Base-by-base conservation (phyloP, 2,113 vertebrate species). In the Beaufortia kweichowensis region DNA sequence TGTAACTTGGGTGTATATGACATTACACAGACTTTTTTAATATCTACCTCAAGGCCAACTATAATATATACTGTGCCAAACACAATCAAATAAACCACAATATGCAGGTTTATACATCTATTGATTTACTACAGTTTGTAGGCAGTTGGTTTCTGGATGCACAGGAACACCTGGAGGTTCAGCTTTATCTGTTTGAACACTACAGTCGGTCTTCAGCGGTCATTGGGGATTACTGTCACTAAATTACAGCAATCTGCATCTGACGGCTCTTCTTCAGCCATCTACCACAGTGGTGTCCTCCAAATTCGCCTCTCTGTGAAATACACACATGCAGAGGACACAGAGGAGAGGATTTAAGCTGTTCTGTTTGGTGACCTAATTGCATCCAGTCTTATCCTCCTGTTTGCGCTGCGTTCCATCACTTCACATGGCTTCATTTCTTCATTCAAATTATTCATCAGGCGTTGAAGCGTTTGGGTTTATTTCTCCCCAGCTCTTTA, bases 401-500 rank as follows among this genome's bases (percentile, higher is more conserved):
- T 88, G 82, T 88, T 87, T 85, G 89, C 89, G 90, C 77, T 71
- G 66, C 63, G 66, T 81, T 86, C 88, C n/a, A 59, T 86, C 86
- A 89, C 88, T 89, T 89, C 88, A 89, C 89, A 89, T 87, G 77
- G 88, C 89, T 92, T 91, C 89, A 90, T 91, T 91, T 91, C 90
- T 86, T 87, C 90, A 90, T 90, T 92, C 87, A 92, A 90, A 91
- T 92, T 92, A 92, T 91, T 91, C 89, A 91, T 91, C 88, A 92
- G 77, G 70, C 69, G 14, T 46, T 46, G 12, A 77, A 67, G 89
- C 84, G 82, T 90, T 88, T 76, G 88, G 88, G 89, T 91, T 91
- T 91, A 90, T 90, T 91, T 90, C 86, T 85, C 73, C 86, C 84
- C 86, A 87, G 88, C 90, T 86, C 87, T 88, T 90, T 89, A 35